A percentile compares a stretch with the other conserved stretches of the same genome.
phyloP scores from a whole-genome alignment of 2,888 invertebrate species.

The Caenorhabditis parvicauda region DNA sequence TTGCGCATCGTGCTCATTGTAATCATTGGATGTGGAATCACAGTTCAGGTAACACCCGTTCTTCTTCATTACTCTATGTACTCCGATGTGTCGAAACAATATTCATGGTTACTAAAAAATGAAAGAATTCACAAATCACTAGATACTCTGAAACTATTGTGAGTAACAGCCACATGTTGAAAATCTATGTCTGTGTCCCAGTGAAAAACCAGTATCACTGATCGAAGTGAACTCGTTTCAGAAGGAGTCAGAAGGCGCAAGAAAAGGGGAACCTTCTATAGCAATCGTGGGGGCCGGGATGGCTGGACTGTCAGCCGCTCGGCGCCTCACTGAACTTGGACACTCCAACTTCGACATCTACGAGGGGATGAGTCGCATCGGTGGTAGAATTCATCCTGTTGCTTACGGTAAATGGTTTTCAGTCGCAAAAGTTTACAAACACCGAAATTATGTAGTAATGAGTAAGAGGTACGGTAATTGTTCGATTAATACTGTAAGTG shows the following conservation, averaged over 20 bases:
- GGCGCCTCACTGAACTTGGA: constrained; percentile 45
- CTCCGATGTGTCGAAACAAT: too few relatives aligned
- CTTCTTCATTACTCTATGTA: too few relatives aligned
- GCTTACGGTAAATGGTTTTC: constrained; percentile 39
- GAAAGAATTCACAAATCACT: neutral
- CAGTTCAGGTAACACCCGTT: constrained; percentile 42
- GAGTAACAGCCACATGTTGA: neutral
- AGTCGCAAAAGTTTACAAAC: too few relatives aligned
- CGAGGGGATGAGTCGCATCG: constrained; percentile 43
- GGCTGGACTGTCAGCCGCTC: constrained; percentile 44
- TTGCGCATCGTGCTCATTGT: constrained; percentile 32
- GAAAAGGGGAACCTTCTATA: constrained; percentile 38
- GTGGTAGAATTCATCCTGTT: constrained; percentile 47
- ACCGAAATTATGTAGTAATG: too few relatives aligned
- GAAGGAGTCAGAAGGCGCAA: constrained; percentile 38
- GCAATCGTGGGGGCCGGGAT: constrained; percentile 49
- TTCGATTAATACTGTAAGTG: too few relatives aligned
- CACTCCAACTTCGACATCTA: constrained; percentile 38
- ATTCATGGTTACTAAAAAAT: too few relatives aligned
- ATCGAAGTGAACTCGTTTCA: too few relatives aligned
- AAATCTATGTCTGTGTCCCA: neutral
- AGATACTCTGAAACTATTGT: neutral
- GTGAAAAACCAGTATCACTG: neutral
- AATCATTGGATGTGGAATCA: constrained; percentile 41
- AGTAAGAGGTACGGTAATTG: neutral